A percentile compares a stretch with the other conserved stretches of the same genome.
phyloP scores from a whole-genome alignment of 1,140 invertebrate genomes.

The Drosophila sechellia region DNA sequence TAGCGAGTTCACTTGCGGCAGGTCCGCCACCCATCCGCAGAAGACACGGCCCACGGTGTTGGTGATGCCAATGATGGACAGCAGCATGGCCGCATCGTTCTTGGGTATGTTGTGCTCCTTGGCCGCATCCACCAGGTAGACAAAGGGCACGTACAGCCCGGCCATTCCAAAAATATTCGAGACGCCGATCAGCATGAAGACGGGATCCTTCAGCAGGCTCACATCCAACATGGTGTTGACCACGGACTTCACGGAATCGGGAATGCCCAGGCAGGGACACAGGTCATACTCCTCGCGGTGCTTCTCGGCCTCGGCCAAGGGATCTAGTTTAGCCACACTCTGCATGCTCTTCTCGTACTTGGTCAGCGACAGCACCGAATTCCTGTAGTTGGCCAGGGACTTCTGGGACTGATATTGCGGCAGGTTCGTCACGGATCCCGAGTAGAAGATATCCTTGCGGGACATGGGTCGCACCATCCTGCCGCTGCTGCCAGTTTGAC shows the following conservation, averaged over 20 bases:
- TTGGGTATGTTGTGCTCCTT: constrained; percentile 89
- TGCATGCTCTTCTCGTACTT: constrained; percentile 88
- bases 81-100: constrained; percentile 92
- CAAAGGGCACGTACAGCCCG: constrained; percentile 97
- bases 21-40: constrained; percentile 94
- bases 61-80: constrained; percentile 98
- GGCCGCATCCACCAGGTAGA: constrained; percentile 95
- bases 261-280: constrained; percentile 91
- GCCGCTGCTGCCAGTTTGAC: constrained; percentile 52
- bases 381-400: constrained; percentile 93
- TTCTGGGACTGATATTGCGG: constrained; percentile 97
- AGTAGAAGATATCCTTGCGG: constrained; percentile 99
- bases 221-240: constrained; percentile 97
- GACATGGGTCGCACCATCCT: constrained; percentile 95
- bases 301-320: constrained; percentile 87
- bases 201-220: constrained; percentile 94
- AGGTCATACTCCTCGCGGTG: constrained; percentile 88
- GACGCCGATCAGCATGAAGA: constrained; percentile 96
- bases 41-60: constrained; percentile 95
- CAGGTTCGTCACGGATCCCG: constrained; percentile 95
- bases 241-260: constrained; percentile 92
- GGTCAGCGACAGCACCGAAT: constrained; percentile 92
- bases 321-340: constrained; percentile 76
- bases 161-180: constrained; percentile 97
- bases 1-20: constrained; percentile 94